These are phyloP conservation scores for Phasia obesa DNA, from an alignment of 2,888 invertebrate genomes.

Conservation along the genomic window DNA sequence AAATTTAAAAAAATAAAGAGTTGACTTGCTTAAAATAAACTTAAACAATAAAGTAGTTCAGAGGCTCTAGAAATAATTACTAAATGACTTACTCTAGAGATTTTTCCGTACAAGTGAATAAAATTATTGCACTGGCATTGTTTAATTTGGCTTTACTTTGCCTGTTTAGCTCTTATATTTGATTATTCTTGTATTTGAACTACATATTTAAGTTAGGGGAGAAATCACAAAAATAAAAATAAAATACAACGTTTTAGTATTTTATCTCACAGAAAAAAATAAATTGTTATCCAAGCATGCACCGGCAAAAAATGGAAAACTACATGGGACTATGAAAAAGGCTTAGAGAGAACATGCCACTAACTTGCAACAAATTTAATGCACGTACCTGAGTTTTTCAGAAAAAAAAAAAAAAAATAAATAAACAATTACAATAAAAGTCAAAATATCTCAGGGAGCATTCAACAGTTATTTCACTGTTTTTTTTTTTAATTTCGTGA, in stretches of 20 bases:
- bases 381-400: conserved; percentile 39
- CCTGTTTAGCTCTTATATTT: conserved; percentile 18
- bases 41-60: not conserved
- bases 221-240: conserved; percentile 43
- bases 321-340: conserved; percentile 12
- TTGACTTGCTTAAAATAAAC: not conserved
- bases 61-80: conserved; percentile 64
- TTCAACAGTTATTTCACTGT: not conserved
- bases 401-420: not conserved
- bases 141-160: conserved; percentile 16
- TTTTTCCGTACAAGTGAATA: conserved; percentile 59
- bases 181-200: conserved; percentile 8
- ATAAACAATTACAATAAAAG: conserved; percentile 16
- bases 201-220: not conserved
- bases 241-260: not conserved
- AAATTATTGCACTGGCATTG: conserved; percentile 36
- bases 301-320: conserved; percentile 27
- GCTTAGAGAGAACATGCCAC: conserved; percentile 49
- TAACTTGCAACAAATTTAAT: conserved; percentile 61
- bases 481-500: conserved; percentile 8
- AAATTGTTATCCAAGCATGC: conserved; percentile 38
- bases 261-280: not conserved
- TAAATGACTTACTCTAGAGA: conserved; percentile 65
- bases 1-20: not conserved
- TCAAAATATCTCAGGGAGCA: not conserved